Conservation (phyloP, 2,113 vertebrate species). For the Mola mola region DNA sequence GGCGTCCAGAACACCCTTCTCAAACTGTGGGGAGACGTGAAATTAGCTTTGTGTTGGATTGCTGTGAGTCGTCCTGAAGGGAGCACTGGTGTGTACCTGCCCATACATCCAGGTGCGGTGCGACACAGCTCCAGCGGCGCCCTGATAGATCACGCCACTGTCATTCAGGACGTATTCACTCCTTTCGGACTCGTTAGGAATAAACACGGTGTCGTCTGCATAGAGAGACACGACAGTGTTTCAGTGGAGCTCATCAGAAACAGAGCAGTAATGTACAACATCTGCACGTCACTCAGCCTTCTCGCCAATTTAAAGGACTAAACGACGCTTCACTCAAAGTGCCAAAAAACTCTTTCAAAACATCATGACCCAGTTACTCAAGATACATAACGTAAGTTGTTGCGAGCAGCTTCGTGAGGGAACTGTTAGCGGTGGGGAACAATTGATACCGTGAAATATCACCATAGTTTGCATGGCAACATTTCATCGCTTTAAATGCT, state of each 20-base stretch:
- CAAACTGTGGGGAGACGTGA: conserved; percentile 82
- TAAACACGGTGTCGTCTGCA: conserved; percentile 86
- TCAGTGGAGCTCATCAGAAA: background rate
- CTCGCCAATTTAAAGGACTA: too few relatives aligned
- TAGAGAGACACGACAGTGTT: background rate
- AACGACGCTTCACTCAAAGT: too few relatives aligned
- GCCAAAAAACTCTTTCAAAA: too few relatives aligned
- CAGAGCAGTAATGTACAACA: background rate
- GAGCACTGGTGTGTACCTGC: conserved; percentile 80
- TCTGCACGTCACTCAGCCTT: background rate
- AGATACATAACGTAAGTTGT: too few relatives aligned
- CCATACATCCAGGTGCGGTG: conserved; percentile 88
- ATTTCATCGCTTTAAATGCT: too few relatives aligned
- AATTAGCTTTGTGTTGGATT: background rate
- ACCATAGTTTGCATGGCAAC: too few relatives aligned
- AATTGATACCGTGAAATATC: too few relatives aligned
- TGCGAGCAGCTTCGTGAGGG: too few relatives aligned
- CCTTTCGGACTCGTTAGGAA: conserved; percentile 79
- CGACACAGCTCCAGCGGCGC: conserved; percentile 54
- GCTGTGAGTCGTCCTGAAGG: too few relatives aligned
- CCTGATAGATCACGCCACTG: conserved; percentile 85
- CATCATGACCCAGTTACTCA: too few relatives aligned
- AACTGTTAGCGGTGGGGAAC: too few relatives aligned
- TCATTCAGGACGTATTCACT: conserved; percentile 91
- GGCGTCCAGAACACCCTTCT: conserved; percentile 86